Evolutionary conservation across 2,797 vertebrate species (phyloP), one percentile per base, ranked within the genome.

Genomic region (Hephaestus fuliginosus): DNA sequence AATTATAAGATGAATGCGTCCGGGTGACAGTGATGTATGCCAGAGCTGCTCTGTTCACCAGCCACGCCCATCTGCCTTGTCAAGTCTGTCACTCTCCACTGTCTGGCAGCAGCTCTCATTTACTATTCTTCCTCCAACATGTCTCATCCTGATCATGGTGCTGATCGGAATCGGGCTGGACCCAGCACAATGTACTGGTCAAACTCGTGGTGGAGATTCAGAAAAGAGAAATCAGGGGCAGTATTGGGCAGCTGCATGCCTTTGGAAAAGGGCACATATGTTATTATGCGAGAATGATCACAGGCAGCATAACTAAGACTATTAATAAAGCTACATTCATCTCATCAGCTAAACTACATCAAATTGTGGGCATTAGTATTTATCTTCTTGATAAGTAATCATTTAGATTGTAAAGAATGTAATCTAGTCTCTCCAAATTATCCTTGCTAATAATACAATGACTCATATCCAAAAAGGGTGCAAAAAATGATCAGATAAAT

Each of bases 11-110:
- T 53, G 84, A 89, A 89, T 76, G 87, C 49, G 30, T 83, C 30
- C 30, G 14, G 60, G 60, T 92, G 93, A 92, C 89, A 90, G 84
- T 92, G 93, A 93, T 91, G 86, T 83, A 90, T 88, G 86, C 81
- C 80, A 51, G 82, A 65, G 70, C 78, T 18, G 77, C 82, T 86
- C 46, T 61, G 82, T 71, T 86, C 80, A 49, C 79, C 80, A 70
- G 80, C 81, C 82, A 81, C 60, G 18, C 88, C 85, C 90, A 86
- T 89, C 89, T 74, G 80, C 83, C 86, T 80, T 60, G 91, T 88
- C 89, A 78, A 57, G 81, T 76, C 89, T 88, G 90, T 92, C 91
- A 86, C 81, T 91, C 83, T 86, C 74, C 57, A 7, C 67, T 84
- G 30, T 62, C 81, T 72, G 58, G 77, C 71, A 53, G 66, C 82